Evolutionary conservation across 2,888 invertebrate species (phyloP).

Genomic region (Gonocerus acuteangulatus): DNA sequence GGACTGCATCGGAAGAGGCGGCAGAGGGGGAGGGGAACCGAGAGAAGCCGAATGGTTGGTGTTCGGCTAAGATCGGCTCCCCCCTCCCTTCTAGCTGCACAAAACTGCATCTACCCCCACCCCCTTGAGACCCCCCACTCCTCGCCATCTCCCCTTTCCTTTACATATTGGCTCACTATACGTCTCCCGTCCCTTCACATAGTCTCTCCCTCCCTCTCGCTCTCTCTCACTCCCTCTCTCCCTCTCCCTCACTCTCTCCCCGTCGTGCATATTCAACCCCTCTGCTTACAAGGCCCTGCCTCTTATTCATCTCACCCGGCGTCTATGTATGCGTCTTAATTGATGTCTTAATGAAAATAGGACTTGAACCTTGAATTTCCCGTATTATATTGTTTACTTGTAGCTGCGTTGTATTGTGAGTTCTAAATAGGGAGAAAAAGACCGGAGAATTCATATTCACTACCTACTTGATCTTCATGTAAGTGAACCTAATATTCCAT

Average conservation of each 20-base stretch:
- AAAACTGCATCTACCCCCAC: slow-evolving; percentile 19
- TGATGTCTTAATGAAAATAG: too few species aligned
- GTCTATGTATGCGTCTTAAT: too few species aligned
- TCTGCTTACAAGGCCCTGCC: not conserved
- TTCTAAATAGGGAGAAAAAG: too few species aligned
- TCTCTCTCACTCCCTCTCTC: not conserved
- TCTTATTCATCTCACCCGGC: not conserved
- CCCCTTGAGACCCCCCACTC: slow-evolving; percentile 14
- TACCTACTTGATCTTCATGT: too few species aligned
- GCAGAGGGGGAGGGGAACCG: slow-evolving; percentile 18
- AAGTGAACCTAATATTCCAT: too few species aligned
- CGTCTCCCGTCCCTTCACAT: not conserved
- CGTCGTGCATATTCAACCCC: not conserved
- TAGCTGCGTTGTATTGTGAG: too few species aligned
- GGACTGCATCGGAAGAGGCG: slow-evolving; percentile 31
- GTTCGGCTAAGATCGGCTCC: not conserved
- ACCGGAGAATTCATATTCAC: too few species aligned
- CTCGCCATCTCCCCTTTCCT: not conserved
- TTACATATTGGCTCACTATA: not conserved
- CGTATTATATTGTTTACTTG: too few species aligned
- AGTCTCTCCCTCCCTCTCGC: not conserved
- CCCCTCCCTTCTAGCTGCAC: slow-evolving; percentile 30
- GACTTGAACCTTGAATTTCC: too few species aligned
- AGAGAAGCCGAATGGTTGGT: not conserved
- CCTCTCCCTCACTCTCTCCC: not conserved